Base-by-base conservation (phyloP, 2,888 invertebrate species). In the Fragum fragum region DNA sequence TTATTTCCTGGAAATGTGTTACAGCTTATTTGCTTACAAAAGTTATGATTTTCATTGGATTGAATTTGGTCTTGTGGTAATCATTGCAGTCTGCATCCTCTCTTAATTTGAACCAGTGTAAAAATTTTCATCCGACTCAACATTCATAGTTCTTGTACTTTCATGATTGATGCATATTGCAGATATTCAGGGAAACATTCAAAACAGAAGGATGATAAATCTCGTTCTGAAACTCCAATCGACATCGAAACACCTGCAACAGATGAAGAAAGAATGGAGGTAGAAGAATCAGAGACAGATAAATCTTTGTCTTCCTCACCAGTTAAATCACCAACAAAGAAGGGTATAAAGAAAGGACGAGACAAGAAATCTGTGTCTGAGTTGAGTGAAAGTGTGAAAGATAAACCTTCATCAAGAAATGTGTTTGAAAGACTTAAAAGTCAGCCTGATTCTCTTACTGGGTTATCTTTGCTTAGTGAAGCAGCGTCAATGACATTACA, bases 381-480 rank as follows among this genome's bases (percentile, higher is more conserved):
- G 16, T 66, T 26, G 14, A 66, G 36, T 32, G 21, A 42, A 5
- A 23, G 36, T 14, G 42, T 21, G 14, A 66, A 42, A 36, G 66
- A 66, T 11, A 39, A 42, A 42, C 66, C 66, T 21, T n/a, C 66
- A 1, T 14, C 47, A 14, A 70, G 81, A 59, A 85, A 85, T 63
- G 52, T 85, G 32, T 85, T 85, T 77, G 85, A 85, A 11, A 81
- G 79, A 14, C 47, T 85, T 21, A 59, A 39, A 52, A 66, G 75
- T 55, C 47, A 70, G 26, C 52, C 39, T 76, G 77, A 76, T 53
- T 18, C 73, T 9, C 63, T 83, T 23, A 79, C 70, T 79, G 86
- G 83, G 21, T 79, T 86, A 72, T 86, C 86, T 14, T 79, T 86
- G 53, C 59, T 86, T 7, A 86, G 81, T 81, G 86, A 86, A 70